Evolutionary conservation across 2,888 invertebrate species (phyloP).

Genomic region (Eustalomyia histrio): DNA sequence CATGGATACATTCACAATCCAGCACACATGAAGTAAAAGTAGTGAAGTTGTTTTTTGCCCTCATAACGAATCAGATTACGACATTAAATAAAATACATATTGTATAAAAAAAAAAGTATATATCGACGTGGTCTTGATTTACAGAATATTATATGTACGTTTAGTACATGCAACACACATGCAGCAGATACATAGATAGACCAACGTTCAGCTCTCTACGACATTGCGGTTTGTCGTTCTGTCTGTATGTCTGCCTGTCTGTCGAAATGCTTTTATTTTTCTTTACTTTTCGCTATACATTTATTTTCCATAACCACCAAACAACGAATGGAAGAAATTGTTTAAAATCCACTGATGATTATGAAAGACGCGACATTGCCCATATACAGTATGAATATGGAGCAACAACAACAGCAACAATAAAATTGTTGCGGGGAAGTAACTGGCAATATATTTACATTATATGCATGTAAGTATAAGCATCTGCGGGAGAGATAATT

Average conservation of each 20-base stretch:
- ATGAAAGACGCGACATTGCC: conserved; percentile 51
- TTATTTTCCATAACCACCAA: conserved; percentile 3
- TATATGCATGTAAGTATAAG: neutral
- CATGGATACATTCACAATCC: neutral
- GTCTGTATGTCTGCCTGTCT: too few species aligned
- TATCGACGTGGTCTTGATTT: conserved; percentile 41
- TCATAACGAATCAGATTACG: conserved; percentile 34
- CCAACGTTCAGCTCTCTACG: conserved; percentile 28
- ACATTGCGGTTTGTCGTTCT: conserved; percentile 27
- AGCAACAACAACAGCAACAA: conserved; percentile 25
- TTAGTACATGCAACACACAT: neutral
- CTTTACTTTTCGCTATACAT: conserved; percentile 24
- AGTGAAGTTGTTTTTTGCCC: conserved; percentile 17
- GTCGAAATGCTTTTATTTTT: conserved; percentile 40
- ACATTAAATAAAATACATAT: conserved; percentile 24
- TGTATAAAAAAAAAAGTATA: conserved; percentile 9
- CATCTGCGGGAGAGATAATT: neutral
- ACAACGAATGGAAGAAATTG: conserved; percentile 35
- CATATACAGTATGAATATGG: conserved; percentile 40
- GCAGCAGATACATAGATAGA: neutral
- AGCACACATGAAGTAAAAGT: conserved; percentile 10
- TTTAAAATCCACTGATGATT: conserved; percentile 36
- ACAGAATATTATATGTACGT: neutral
- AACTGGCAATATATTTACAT: conserved; percentile 11
- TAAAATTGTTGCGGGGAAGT: conserved; percentile 16